Conservation (phyloP, 2,113 vertebrate species). For the Cyprinodon variegatus region DNA sequence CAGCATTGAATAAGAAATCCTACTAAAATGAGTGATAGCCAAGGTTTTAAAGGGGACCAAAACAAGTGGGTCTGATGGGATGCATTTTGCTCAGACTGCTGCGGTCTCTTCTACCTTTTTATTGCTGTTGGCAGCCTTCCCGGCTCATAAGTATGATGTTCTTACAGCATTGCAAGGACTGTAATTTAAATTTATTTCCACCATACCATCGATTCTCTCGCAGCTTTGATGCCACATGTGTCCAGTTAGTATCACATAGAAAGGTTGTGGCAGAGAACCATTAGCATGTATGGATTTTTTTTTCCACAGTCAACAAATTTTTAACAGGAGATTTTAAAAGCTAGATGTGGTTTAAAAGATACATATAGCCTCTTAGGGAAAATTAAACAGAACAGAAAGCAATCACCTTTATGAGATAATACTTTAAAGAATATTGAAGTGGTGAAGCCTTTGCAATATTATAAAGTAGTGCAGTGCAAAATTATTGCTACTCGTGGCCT, state of each 20-base stretch:
- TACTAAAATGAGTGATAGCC: slow-evolving; percentile 5
- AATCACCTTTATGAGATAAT: neutral
- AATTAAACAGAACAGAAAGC: slow-evolving; percentile 2
- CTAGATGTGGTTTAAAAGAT: slow-evolving; percentile 27
- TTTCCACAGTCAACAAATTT: slow-evolving; percentile 19
- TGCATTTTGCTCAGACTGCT: slow-evolving; percentile 22
- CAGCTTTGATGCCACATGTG: slow-evolving; percentile 28
- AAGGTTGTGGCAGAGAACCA: slow-evolving; percentile 42
- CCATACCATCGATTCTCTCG: slow-evolving; percentile 45
- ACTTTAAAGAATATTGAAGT: neutral
- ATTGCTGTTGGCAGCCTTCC: slow-evolving; percentile 57
- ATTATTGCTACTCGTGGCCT: neutral
- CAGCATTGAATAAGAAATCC: slow-evolving; percentile 45
- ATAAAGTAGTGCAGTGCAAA: neutral
- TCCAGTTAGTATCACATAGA: slow-evolving; percentile 26
- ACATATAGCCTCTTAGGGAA: neutral
- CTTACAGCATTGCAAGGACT: slow-evolving; percentile 60
- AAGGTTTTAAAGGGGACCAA: slow-evolving; percentile 1
- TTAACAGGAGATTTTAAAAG: slow-evolving; percentile 36
- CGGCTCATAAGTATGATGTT: slow-evolving; percentile 58
- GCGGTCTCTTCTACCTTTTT: slow-evolving; percentile 45
- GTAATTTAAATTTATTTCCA: slow-evolving; percentile 62
- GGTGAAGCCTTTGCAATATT: too few relatives aligned
- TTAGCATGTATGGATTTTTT: slow-evolving; percentile 60
- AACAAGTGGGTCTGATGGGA: slow-evolving; percentile 9